Conservation (phyloP, 2,797 vertebrate species). For the Corythornis leucogaster region DNA sequence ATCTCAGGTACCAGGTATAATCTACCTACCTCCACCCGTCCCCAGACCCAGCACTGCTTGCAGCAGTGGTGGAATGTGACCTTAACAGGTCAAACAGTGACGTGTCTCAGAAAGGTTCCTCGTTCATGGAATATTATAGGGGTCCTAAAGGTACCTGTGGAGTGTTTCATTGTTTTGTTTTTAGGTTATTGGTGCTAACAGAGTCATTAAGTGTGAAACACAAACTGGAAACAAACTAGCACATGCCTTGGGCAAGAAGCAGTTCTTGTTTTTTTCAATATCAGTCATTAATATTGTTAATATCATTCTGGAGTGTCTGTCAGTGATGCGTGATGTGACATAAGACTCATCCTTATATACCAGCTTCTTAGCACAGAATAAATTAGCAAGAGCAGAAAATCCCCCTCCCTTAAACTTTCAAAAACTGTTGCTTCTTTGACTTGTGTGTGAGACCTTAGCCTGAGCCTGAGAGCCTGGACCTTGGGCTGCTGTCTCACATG, state of each 20-base stretch:
- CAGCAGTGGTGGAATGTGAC: neutral
- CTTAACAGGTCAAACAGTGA: neutral
- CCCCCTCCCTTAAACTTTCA: neutral
- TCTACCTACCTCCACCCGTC: neutral
- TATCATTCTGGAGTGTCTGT: neutral
- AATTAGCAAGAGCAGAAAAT: neutral
- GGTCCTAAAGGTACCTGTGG: neutral
- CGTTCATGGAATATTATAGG: neutral
- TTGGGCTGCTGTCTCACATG: neutral
- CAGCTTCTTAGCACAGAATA: neutral
- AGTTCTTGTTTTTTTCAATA: neutral
- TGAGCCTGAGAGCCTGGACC: neutral
- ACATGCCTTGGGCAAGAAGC: neutral
- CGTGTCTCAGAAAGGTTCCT: neutral
- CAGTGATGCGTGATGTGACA: neutral
- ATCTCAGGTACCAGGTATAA: neutral
- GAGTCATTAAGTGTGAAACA: neutral
- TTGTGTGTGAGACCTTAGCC: neutral
- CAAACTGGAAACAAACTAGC: neutral
- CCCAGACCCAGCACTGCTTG: neutral
- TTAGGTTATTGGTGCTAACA: neutral
- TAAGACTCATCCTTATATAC: neutral
- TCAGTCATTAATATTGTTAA: neutral
- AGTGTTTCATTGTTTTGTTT: neutral
- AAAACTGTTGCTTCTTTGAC: neutral